phyloP scores from a whole-genome alignment of 2,113 vertebrate genomes.

The Coregonus clupeaformis region DNA sequence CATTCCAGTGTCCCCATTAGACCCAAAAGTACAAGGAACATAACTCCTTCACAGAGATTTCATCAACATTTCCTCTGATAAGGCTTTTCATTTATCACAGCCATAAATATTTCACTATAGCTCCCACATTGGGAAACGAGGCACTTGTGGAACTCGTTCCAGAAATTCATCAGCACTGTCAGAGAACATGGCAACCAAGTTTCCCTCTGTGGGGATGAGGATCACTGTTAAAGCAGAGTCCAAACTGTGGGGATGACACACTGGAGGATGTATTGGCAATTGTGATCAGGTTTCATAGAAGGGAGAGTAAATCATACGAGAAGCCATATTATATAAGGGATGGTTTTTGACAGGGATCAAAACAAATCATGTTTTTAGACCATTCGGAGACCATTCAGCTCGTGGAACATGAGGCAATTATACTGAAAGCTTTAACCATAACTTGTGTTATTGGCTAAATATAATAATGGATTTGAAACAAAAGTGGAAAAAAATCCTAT shows the following conservation, averaged over 20 bases:
- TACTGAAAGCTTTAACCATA: too few species aligned
- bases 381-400: too few species aligned
- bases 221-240: conserved; percentile 8
- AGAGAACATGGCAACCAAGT: conserved; percentile 58
- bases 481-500: not conserved
- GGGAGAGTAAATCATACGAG: not conserved
- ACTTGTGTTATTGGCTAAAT: too few species aligned
- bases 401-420: too few species aligned
- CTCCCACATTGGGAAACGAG: conserved; percentile 55
- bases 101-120: conserved; percentile 65
- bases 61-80: conserved; percentile 61
- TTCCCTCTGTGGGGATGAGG: conserved; percentile 55
- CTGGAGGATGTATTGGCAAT: not conserved
- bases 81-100: conserved; percentile 61
- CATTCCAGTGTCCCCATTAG: conserved; percentile 16
- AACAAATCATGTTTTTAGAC: not conserved
- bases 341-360: not conserved
- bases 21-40: conserved; percentile 48
- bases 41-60: conserved; percentile 43
- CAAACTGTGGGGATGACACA: not conserved
- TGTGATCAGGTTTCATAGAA: not conserved
- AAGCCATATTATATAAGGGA: not conserved
- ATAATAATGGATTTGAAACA: too few species aligned
- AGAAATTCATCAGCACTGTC: conserved; percentile 66
- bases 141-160: conserved; percentile 61